Percentiles rank a stretch among this genome's conserved stretches.
These are phyloP conservation scores for Tarsius wallacei DNA, from an alignment of 2,797 vertebrate genomes.

Conservation along the genomic window DNA sequence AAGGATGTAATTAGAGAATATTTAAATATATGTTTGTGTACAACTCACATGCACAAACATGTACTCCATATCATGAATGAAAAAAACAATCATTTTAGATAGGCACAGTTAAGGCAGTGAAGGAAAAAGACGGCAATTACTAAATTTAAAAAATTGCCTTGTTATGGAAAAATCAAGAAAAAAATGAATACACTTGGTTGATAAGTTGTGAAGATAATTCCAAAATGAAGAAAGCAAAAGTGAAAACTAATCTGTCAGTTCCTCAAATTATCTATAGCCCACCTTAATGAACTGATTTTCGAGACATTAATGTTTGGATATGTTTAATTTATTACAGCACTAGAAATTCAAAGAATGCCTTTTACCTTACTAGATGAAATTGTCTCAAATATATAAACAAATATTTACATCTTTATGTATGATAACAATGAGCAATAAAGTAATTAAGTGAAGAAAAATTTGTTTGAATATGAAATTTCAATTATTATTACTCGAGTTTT, in stretches of 20 bases:
- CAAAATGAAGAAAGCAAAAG: slow-evolving; percentile 44
- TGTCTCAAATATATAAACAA: slow-evolving; percentile 62
- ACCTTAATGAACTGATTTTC: slow-evolving; percentile 43
- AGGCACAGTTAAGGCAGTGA: slow-evolving; percentile 20
- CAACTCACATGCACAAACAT: not conserved
- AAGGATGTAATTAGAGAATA: not conserved
- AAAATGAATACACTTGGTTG: slow-evolving; percentile 26
- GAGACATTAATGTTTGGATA: not conserved
- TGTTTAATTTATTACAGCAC: not conserved
- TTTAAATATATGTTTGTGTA: not conserved
- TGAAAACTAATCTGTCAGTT: slow-evolving; percentile 51
- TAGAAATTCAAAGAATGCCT: not conserved
- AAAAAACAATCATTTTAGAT: slow-evolving; percentile 44
- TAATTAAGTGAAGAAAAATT: slow-evolving; percentile 13
- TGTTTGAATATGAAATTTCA: slow-evolving; percentile 32
- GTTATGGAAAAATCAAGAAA: not conserved
- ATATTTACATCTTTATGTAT: not conserved
- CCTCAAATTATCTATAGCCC: slow-evolving; percentile 31
- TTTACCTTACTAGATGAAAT: not conserved
- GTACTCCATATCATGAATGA: not conserved
- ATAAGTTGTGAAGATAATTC: slow-evolving; percentile 15
- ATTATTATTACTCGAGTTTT: slow-evolving; percentile 36
- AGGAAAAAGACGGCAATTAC: not conserved
- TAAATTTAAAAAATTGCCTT: slow-evolving; percentile 60
- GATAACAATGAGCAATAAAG: slow-evolving; percentile 52